phyloP scores from a whole-genome alignment of 2,113 vertebrate species.

The Phasianus colchicus region DNA sequence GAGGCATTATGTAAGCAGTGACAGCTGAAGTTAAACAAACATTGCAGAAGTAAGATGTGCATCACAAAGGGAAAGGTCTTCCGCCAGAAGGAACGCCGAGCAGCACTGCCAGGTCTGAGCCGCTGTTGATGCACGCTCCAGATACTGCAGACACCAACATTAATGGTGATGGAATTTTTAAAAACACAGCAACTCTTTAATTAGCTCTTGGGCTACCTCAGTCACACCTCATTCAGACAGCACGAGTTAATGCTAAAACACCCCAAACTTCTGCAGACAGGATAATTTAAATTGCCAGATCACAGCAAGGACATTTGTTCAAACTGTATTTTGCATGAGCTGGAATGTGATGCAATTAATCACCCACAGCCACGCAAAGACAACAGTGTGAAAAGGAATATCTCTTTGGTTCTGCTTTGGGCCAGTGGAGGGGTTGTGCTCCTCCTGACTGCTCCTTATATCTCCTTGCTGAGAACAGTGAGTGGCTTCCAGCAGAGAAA shows the following conservation, averaged over 20 bases:
- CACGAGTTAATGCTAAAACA: neutral
- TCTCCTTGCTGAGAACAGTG: too few species aligned
- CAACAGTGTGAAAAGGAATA: neutral
- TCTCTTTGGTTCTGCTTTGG: neutral
- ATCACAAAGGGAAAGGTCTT: neutral
- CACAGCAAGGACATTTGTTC: neutral
- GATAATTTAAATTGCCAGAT: neutral
- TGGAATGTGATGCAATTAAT: neutral
- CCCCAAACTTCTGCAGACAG: neutral
- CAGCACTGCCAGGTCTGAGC: neutral
- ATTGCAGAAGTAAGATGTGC: neutral
- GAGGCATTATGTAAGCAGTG: neutral
- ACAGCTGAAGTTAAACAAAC: neutral
- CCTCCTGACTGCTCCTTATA: neutral
- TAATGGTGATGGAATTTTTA: neutral
- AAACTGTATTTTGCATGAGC: neutral
- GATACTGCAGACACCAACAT: neutral
- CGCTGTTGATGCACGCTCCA: neutral
- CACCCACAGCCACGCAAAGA: neutral
- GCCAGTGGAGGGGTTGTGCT: neutral
- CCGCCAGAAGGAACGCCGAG: fast-evolving
- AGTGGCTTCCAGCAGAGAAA: neutral
- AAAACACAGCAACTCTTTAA: neutral
- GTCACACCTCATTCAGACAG: neutral
- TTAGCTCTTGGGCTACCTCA: neutral